phyloP scores from a whole-genome alignment of 2,797 vertebrate species.

The Anniella stebbinsi region DNA sequence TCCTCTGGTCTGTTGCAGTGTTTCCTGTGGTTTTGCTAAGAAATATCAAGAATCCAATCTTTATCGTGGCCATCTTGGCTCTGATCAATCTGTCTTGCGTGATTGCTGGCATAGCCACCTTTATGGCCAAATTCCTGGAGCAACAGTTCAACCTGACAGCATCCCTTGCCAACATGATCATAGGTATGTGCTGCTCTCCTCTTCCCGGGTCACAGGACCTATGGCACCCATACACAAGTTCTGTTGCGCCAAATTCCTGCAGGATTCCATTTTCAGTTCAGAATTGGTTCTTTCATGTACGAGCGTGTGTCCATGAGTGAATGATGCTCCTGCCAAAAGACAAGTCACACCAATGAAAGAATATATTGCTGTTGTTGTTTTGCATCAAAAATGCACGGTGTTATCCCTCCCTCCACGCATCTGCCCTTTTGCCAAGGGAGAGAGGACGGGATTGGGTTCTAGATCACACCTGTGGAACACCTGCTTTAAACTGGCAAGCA shows the following conservation, averaged over 20 bases:
- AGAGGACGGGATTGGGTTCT: background rate
- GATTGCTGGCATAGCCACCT: constrained; percentile 90
- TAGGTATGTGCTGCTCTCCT: constrained; percentile 69
- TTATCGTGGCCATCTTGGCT: constrained; percentile 89
- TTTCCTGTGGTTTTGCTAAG: constrained; percentile 87
- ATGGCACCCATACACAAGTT: rapidly evolving
- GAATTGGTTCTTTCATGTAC: no score
- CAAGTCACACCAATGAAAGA: background rate
- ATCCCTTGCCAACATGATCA: constrained; percentile 87
- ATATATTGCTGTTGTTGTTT: no score
- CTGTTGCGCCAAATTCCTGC: background rate
- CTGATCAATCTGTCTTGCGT: constrained; percentile 89
- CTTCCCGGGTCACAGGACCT: background rate
- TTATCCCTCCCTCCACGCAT: background rate
- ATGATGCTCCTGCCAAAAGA: background rate
- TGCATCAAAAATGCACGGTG: background rate
- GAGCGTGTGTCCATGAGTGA: background rate
- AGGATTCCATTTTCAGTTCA: background rate
- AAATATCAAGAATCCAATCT: constrained; percentile 87
- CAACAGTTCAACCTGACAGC: constrained; percentile 87
- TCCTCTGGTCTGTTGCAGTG: constrained; percentile 75
- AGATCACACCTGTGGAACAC: background rate
- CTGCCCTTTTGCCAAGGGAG: background rate
- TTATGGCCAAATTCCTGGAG: constrained; percentile 94
- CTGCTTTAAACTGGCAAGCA: background rate